phyloP scores from a whole-genome alignment of 2,888 invertebrate species.

The Bruchidius siliquastri region DNA sequence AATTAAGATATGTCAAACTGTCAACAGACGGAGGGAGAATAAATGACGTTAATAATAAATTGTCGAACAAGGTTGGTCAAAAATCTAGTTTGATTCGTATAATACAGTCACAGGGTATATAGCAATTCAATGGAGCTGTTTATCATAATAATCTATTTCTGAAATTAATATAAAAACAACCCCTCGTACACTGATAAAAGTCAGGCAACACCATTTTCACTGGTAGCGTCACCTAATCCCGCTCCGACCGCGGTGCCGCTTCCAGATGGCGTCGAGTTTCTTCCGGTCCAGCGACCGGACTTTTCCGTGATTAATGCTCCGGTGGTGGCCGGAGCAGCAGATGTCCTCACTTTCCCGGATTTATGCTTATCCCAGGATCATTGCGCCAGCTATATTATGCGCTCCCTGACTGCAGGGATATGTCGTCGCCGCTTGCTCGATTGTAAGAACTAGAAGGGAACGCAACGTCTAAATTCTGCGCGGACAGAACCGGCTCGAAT shows the following conservation, averaged over 20 bases:
- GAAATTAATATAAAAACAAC: not conserved
- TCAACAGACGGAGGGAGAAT: too few species aligned
- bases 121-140: too few species aligned
- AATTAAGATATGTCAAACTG: too few species aligned
- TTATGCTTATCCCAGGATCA: not conserved
- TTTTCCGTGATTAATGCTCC: not conserved
- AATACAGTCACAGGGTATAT: too few species aligned
- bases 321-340: not conserved
- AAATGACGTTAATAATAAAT: too few species aligned
- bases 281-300: not conserved
- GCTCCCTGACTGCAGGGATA: not conserved
- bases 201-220: not conserved
- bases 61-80: too few species aligned
- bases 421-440: not conserved
- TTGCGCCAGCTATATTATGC: not conserved
- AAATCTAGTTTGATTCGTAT: too few species aligned
- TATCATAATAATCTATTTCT: too few species aligned
- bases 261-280: not conserved
- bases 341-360: not conserved
- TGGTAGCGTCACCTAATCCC: not conserved
- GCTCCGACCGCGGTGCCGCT: not conserved
- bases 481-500: too few species aligned
- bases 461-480: too few species aligned
- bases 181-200: not conserved
- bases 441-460: too few species aligned